These are phyloP conservation scores for Agraylea sexmaculata DNA, from an alignment of 1,140 invertebrate genomes.

Conservation along the genomic window DNA sequence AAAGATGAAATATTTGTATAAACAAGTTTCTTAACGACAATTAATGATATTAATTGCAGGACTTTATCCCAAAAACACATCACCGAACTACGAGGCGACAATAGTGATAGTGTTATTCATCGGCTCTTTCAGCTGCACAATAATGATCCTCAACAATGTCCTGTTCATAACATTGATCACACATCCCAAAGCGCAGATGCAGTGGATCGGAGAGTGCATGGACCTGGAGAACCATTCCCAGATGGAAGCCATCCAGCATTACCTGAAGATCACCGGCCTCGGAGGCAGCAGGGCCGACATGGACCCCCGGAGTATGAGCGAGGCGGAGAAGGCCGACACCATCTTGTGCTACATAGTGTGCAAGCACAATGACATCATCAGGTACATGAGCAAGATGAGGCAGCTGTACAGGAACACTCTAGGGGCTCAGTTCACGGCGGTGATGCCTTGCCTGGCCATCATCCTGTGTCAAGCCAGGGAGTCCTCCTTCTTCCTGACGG, in stretches of 20 bases:
- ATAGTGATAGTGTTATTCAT: too few species aligned
- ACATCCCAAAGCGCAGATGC: conserved; percentile 7
- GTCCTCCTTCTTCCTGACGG: conserved; percentile 6
- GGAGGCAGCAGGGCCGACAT: neutral
- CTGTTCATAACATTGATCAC: conserved; percentile 10
- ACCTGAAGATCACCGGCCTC: conserved; percentile 3
- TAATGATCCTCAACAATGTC: conserved; percentile 1
- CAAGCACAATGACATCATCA: conserved; percentile 12
- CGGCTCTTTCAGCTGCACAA: neutral
- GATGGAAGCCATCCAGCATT: conserved; percentile 2
- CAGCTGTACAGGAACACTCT: conserved; percentile 5
- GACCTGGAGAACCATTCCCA: conserved; percentile 4
- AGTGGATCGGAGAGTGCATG: conserved; percentile 8
- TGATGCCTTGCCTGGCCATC: conserved; percentile 7
- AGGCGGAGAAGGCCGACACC: neutral
- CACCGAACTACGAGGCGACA: too few species aligned
- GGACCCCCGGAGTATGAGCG: neutral
- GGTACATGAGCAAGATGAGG: conserved; percentile 7
- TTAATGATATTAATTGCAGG: too few species aligned
- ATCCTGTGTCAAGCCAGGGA: conserved; percentile 6
- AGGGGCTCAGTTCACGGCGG: conserved; percentile 6
- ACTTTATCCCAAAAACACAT: too few species aligned
- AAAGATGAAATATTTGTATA: too few species aligned
- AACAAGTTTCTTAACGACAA: too few species aligned
- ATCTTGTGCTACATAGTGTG: conserved; percentile 9